Evolutionary conservation across 2,888 invertebrate species (phyloP).

Genomic region (Tinea pellionella): DNA sequence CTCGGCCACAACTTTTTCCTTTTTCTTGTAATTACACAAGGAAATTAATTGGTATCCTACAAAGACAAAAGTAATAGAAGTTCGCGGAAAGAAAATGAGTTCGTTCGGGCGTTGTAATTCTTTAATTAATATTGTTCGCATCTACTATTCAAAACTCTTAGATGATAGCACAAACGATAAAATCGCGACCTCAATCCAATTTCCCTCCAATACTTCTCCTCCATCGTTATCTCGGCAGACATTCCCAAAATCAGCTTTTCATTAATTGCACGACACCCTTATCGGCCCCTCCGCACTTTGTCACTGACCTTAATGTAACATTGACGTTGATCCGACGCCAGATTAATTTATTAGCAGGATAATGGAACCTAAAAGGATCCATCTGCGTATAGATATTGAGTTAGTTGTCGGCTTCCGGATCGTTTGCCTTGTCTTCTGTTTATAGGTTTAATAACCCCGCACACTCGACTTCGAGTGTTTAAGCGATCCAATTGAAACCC

Average conservation of each 20-base stretch:
- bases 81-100: background rate
- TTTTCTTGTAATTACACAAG: constrained; percentile 10
- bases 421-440: background rate
- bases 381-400: constrained; percentile 39
- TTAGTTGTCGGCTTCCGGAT: constrained; percentile 33
- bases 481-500: background rate
- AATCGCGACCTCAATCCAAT: constrained; percentile 15
- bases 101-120: background rate
- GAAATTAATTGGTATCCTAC: background rate
- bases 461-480: background rate
- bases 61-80: constrained; percentile 1
- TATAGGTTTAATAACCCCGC: constrained; percentile 6
- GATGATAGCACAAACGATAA: constrained; percentile 13
- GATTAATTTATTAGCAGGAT: constrained; percentile 52
- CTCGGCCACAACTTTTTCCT: constrained; percentile 1
- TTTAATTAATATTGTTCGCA: constrained; percentile 9
- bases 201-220: constrained; percentile 12
- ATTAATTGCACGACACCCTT: constrained; percentile 52
- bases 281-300: constrained; percentile 33
- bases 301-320: constrained; percentile 41
- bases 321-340: constrained; percentile 52
- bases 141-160: constrained; percentile 12
- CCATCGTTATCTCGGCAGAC: constrained; percentile 38
- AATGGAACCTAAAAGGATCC: constrained; percentile 21
- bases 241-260: constrained; percentile 52